Base-by-base conservation (phyloP, 2,888 invertebrate species). In the Latrodectus hesperus region DNA sequence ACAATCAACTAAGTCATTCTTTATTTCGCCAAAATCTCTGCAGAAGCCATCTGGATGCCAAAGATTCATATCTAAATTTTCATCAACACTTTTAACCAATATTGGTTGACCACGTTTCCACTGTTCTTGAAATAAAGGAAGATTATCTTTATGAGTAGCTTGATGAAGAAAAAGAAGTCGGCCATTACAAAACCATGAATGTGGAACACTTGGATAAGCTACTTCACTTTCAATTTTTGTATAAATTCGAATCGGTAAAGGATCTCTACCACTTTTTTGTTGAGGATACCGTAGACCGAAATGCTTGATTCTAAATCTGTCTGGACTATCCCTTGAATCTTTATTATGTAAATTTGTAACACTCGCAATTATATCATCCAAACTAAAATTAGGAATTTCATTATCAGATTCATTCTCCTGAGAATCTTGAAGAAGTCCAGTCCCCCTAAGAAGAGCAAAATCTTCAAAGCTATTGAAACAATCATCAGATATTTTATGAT, bases 31-130 rank as follows among this genome's bases (percentile, higher is more conserved):
- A 92, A 98, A 99, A 92, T 98, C 98, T 22, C 95, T 94, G 10
- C 96, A 95, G 93, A 99, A 99, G 26, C 97, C 95, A 91, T 96
- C 96, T 0, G 99, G 98, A 90, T 95, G 95, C 99, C 99, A 99
- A 17, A 98, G 93, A 81, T 95, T 94, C 91, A 94, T 94, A 91
- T 96, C 95, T 70, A 98, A 94, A 67, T 95, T 93, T 87, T 95
- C 95, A 68, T 96, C 94, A 51, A 98, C 95, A 90, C 97, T 96
- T 0, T 97, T 97, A 64, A 98, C 97, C 91, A 99, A 94, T 68
- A 99, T 97, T 1, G 99, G 99, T 92, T 97, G 91, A 6, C 97
- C 97, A 60, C 97, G 95, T 92, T 96, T 96, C 98, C 98, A 98
- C 91, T 97, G 97, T 91, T 97, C 97, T 94, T 96, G 93, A 84